Conservation (phyloP, 2,797 vertebrate genomes). For the Tapera naevia region DNA sequence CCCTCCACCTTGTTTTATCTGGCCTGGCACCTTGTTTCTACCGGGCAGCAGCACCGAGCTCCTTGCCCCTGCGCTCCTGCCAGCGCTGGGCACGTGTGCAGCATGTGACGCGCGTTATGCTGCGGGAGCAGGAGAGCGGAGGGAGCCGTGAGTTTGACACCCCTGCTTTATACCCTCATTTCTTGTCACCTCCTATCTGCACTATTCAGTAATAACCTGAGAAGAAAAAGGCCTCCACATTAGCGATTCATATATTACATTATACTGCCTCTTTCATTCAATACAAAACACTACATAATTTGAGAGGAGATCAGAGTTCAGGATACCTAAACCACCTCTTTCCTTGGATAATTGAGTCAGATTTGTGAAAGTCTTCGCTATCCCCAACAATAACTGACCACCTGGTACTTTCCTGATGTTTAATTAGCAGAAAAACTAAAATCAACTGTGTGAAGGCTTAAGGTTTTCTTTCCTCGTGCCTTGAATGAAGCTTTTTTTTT, state of each 20-base stretch:
- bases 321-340: background rate
- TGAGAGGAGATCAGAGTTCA: background rate
- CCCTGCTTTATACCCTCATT: background rate
- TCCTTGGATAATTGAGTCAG: background rate
- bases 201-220: background rate
- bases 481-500: background rate
- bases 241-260: background rate
- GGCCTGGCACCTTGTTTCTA: too few species aligned
- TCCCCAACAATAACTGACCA: background rate
- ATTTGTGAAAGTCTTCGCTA: background rate
- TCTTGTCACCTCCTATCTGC: background rate
- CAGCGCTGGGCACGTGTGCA: too few species aligned
- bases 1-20: too few species aligned
- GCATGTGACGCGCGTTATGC: too few species aligned
- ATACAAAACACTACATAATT: background rate
- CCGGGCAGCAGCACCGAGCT: too few species aligned
- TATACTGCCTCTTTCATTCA: background rate
- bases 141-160: too few species aligned
- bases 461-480: background rate
- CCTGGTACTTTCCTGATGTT: background rate
- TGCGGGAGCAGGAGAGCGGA: too few species aligned
- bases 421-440: background rate
- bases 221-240: background rate
- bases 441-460: background rate
- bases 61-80: too few species aligned